Evolutionary conservation across 2,797 vertebrate species (phyloP).

Genomic region (Myotis pilosus): DNA sequence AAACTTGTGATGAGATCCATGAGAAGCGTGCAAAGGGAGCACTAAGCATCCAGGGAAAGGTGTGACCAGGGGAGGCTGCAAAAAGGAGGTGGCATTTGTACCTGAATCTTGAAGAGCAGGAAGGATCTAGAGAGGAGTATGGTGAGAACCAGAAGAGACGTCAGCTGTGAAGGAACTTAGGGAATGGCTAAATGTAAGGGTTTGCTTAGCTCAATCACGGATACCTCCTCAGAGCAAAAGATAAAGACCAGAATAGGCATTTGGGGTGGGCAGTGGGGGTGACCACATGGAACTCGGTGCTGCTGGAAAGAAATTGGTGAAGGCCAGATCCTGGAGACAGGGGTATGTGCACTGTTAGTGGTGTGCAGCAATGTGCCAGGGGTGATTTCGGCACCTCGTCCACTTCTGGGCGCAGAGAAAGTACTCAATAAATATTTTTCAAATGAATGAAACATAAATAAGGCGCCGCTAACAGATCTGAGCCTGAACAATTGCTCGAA

Average conservation of each 20-base stretch:
- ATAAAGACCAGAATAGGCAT: not conserved
- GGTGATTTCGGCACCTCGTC: not conserved
- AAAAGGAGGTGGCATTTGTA: not conserved
- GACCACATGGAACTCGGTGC: not conserved
- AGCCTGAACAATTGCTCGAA: slow-evolving; percentile 43
- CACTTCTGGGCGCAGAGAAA: slow-evolving; percentile 44
- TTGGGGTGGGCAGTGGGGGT: too few relatives aligned
- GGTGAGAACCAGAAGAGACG: not conserved
- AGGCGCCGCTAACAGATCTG: slow-evolving; percentile 46
- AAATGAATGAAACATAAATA: slow-evolving; percentile 64
- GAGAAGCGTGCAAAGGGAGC: not conserved
- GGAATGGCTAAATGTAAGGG: not conserved
- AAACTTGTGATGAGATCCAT: not conserved
- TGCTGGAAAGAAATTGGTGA: not conserved
- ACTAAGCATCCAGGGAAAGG: not conserved
- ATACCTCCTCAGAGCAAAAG: not conserved
- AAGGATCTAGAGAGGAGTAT: not conserved
- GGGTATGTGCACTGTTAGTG: not conserved
- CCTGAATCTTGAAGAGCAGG: not conserved
- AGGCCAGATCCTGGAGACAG: not conserved
- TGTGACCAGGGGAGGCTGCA: not conserved
- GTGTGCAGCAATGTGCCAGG: not conserved
- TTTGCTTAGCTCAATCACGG: not conserved
- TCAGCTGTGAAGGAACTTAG: not conserved
- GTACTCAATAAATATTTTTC: slow-evolving; percentile 42